Percentiles rank a stretch among this genome's conserved stretches.
These are phyloP conservation scores for Oscheius sp. DNA, from an alignment of 2,888 invertebrate species.

Conservation along the genomic window DNA sequence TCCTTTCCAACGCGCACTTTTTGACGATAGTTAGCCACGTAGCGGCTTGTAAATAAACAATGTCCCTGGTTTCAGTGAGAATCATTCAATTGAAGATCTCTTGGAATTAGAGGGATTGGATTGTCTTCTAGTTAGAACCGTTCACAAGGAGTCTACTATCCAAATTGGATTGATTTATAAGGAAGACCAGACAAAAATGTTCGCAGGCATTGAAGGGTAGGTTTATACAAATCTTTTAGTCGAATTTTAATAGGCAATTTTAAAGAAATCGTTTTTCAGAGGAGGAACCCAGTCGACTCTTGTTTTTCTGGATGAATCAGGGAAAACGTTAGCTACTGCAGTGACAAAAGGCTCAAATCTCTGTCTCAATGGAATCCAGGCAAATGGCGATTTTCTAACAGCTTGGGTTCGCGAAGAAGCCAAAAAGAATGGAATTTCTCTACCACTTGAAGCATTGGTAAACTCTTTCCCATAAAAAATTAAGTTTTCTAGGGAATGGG, in stretches of 20 bases:
- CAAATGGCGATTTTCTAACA: conserved; percentile 43
- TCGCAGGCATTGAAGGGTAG: conserved; percentile 66
- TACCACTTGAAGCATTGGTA: conserved; percentile 49
- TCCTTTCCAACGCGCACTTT: neutral
- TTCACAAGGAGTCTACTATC: conserved; percentile 33
- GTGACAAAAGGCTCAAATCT: conserved; percentile 46
- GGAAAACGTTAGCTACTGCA: conserved; percentile 26
- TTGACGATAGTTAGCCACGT: neutral
- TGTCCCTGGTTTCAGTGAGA: conserved; percentile 26
- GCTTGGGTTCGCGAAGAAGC: conserved; percentile 35
- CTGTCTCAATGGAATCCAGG: conserved; percentile 53
- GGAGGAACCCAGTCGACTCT: conserved; percentile 62
- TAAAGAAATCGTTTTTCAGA: conserved; percentile 38
- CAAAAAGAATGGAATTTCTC: conserved; percentile 25
- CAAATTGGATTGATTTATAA: conserved; percentile 39
- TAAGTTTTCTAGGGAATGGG: conserved; percentile 58
- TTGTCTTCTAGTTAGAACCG: conserved; percentile 35
- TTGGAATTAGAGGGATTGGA: conserved; percentile 25
- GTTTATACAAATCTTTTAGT: neutral
- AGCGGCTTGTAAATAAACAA: neutral
- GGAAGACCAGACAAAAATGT: conserved; percentile 30
- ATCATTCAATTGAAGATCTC: conserved; percentile 40
- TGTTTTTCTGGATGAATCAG: conserved; percentile 47
- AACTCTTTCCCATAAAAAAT: neutral
- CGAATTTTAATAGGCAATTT: too few species aligned